phyloP scores from a whole-genome alignment of 2,797 vertebrate species.

The Sphenodon punctatus region DNA sequence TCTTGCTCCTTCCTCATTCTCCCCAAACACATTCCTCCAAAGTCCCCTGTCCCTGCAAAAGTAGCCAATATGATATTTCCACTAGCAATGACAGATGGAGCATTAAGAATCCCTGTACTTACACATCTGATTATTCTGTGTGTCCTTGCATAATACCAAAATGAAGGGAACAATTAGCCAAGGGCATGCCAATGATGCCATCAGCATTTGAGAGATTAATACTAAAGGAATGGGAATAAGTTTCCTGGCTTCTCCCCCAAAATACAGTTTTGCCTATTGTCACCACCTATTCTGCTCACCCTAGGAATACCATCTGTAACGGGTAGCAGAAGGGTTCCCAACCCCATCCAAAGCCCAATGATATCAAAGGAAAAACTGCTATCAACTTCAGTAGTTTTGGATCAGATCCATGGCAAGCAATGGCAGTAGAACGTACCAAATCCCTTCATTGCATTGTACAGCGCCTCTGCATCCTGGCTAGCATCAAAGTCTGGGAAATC shows the following conservation, averaged over 20 bases:
- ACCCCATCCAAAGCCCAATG: neutral
- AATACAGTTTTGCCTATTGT: neutral
- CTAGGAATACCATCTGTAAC: no score
- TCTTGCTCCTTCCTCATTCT: neutral
- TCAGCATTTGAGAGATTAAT: neutral
- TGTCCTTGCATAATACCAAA: neutral
- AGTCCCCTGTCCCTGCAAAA: no score
- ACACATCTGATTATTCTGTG: no score
- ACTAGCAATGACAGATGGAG: neutral
- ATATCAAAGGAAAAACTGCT: neutral
- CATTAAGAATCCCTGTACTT: neutral
- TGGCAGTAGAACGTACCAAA: slow-evolving; percentile 79
- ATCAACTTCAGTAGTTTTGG: neutral
- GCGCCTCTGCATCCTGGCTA: slow-evolving; percentile 85
- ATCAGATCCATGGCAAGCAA: fast-evolving
- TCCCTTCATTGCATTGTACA: slow-evolving; percentile 97
- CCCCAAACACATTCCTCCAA: no score
- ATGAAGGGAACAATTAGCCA: neutral
- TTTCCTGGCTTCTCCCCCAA: no score
- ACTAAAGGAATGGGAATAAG: fast-evolving
- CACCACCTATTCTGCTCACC: no score
- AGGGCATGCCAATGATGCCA: neutral
- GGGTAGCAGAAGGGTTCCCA: neutral
- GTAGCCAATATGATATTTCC: no score
- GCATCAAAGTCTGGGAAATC: slow-evolving; percentile 85